Percentiles rank a stretch among this genome's conserved stretches.
These are phyloP conservation scores for Heliconius charithonia DNA, from an alignment of 2,888 invertebrate genomes.

Conservation along the genomic window DNA sequence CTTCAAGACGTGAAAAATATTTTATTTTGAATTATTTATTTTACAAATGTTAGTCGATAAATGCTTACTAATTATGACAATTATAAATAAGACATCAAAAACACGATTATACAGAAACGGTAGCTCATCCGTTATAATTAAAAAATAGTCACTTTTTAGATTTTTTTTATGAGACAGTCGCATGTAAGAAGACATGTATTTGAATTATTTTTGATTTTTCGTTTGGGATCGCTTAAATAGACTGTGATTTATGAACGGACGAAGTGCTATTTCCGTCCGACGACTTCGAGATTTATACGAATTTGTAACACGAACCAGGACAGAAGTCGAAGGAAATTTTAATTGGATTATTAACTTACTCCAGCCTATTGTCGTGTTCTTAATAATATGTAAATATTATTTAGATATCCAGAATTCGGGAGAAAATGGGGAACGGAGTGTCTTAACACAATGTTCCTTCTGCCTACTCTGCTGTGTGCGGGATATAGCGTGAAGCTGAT, in stretches of 20 bases:
- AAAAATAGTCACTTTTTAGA: not conserved
- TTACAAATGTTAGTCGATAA: not conserved
- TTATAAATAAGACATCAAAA: not conserved
- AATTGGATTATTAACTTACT: constrained; percentile 81
- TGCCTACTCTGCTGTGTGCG: no score
- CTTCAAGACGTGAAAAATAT: not conserved
- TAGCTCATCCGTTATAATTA: not conserved
- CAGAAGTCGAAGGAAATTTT: constrained; percentile 77
- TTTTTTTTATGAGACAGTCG: constrained; percentile 37
- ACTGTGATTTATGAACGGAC: constrained; percentile 79
- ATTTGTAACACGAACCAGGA: constrained; percentile 79
- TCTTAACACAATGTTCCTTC: no score
- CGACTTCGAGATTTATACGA: constrained; percentile 81
- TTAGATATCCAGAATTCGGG: no score
- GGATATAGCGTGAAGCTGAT: no score
- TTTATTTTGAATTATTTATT: not conserved
- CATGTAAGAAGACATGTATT: constrained; percentile 66
- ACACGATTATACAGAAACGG: no score
- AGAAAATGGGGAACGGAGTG: no score
- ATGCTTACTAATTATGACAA: not conserved
- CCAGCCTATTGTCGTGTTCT: constrained; percentile 55
- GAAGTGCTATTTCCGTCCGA: constrained; percentile 82
- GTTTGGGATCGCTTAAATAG: constrained; percentile 81
- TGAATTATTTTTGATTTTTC: constrained; percentile 80
- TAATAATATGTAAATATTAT: not conserved